A percentile compares a stretch with the other conserved stretches of the same genome.
Conservation (phyloP, 2,888 invertebrate genomes). For the Agonum fuliginosum region DNA sequence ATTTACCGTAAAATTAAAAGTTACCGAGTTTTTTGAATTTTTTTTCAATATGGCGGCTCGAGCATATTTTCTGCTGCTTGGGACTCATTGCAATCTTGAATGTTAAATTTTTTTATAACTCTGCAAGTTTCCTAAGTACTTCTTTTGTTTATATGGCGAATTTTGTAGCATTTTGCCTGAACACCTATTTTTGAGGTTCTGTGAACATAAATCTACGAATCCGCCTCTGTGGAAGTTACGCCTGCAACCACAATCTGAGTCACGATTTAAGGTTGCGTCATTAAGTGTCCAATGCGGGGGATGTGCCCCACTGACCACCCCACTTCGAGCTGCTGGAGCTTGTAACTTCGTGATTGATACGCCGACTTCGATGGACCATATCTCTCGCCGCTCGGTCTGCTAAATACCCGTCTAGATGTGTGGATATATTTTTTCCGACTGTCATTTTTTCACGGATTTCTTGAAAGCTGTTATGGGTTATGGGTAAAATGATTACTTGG, state of each 20-base stretch:
- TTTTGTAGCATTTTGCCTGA: too few species aligned
- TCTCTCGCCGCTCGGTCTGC: slow-evolving; percentile 70
- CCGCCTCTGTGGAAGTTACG: too few species aligned
- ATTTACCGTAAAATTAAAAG: too few species aligned
- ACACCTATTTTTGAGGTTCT: too few species aligned
- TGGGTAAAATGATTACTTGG: slow-evolving; percentile 41
- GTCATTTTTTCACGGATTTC: slow-evolving; percentile 53
- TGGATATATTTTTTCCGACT: slow-evolving; percentile 46
- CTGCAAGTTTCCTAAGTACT: too few species aligned
- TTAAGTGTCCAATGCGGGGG: slow-evolving; percentile 67
- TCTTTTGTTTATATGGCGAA: too few species aligned
- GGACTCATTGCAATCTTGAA: too few species aligned
- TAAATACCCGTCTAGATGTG: slow-evolving; percentile 64
- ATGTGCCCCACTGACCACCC: slow-evolving; percentile 62
- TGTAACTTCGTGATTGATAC: slow-evolving; percentile 56
- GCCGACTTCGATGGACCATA: slow-evolving; percentile 72
- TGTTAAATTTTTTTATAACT: too few species aligned
- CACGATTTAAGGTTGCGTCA: slow-evolving; percentile 67
- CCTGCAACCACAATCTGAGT: slow-evolving; percentile 43
- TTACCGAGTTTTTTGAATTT: too few species aligned
- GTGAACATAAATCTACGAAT: too few species aligned
- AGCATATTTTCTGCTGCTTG: too few species aligned
- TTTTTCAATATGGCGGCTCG: too few species aligned
- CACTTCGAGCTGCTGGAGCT: slow-evolving; percentile 6
- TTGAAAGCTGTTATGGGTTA: slow-evolving; percentile 36